Conservation (phyloP, 1,140 invertebrate species). For the Ips typographus region DNA sequence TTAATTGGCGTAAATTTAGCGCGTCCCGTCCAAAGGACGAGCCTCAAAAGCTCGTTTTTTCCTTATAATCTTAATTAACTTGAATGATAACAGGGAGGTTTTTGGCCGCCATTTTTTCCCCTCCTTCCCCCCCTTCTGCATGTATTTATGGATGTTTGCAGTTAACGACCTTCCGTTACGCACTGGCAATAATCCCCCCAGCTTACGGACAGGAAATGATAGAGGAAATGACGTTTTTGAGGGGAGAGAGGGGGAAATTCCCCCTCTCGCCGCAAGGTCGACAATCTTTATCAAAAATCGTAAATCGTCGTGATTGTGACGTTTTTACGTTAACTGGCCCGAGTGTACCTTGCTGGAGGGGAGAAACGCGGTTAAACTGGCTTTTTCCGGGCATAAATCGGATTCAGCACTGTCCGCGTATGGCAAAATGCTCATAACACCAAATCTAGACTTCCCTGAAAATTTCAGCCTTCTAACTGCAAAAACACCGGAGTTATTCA, state of each 20-base stretch:
- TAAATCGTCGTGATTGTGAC: slow-evolving; percentile 34
- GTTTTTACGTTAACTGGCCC: slow-evolving; percentile 32
- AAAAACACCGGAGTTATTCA: too few relatives aligned
- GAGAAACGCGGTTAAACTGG: slow-evolving; percentile 22
- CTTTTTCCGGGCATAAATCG: slow-evolving; percentile 18
- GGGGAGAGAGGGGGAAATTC: slow-evolving; percentile 16
- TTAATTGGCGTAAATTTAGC: too few relatives aligned
- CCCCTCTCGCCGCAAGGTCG: slow-evolving; percentile 12
- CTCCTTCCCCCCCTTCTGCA: slow-evolving; percentile 18
- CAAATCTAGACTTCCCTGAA: too few relatives aligned
- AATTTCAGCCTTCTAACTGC: too few relatives aligned
- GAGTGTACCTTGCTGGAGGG: slow-evolving; percentile 20
- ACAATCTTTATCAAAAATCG: slow-evolving; percentile 37
- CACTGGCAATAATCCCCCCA: slow-evolving; percentile 36
- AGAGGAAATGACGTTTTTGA: slow-evolving; percentile 32
- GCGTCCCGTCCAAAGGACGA: too few relatives aligned
- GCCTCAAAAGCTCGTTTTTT: too few relatives aligned
- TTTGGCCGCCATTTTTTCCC: too few relatives aligned
- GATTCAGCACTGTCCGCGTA: too few relatives aligned
- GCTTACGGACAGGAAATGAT: slow-evolving; percentile 37
- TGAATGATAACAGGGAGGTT: too few relatives aligned
- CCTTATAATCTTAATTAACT: too few relatives aligned
- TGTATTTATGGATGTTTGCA: slow-evolving; percentile 37
- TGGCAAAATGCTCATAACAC: too few relatives aligned
- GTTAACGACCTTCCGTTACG: slow-evolving; percentile 32